Conservation (phyloP, 2,797 vertebrate species). For the Amphiprion clarkii region DNA sequence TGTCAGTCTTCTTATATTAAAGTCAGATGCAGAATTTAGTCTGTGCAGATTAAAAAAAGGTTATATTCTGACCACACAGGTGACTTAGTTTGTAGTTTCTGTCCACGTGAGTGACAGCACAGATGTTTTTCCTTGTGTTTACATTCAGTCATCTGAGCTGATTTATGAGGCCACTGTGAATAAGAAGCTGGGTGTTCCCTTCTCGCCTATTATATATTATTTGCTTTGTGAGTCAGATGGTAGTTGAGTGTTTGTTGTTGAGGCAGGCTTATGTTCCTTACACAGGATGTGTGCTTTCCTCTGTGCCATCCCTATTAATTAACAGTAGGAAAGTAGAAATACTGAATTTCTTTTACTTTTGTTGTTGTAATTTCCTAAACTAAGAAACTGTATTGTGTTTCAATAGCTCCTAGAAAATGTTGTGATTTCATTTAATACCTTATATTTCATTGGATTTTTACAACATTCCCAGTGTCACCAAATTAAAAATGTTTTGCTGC, state of each 20-base stretch:
- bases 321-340: slow-evolving; percentile 17
- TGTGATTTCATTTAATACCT: background rate
- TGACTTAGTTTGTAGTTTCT: background rate
- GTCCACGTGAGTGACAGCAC: background rate
- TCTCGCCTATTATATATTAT: slow-evolving; percentile 55
- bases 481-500: slow-evolving; percentile 7
- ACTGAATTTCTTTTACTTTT: background rate
- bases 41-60: background rate
- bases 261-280: slow-evolving; percentile 47
- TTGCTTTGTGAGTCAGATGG: slow-evolving; percentile 60
- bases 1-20: too few relatives aligned
- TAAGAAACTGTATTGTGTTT: too few relatives aligned
- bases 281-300: slow-evolving; percentile 57
- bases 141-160: slow-evolving; percentile 32
- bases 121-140: slow-evolving; percentile 28
- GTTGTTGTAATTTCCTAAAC: background rate
- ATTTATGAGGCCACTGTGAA: slow-evolving; percentile 45
- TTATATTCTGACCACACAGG: background rate
- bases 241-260: slow-evolving; percentile 62
- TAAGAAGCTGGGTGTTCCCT: slow-evolving; percentile 61
- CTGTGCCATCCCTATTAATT: slow-evolving; percentile 15
- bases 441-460: background rate
- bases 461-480: background rate
- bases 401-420: background rate
- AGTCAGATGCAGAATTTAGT: background rate